These are phyloP conservation scores for Galeopsomyia nigrocyanea DNA, from an alignment of 2,888 invertebrate genomes.

Conservation along the genomic window DNA sequence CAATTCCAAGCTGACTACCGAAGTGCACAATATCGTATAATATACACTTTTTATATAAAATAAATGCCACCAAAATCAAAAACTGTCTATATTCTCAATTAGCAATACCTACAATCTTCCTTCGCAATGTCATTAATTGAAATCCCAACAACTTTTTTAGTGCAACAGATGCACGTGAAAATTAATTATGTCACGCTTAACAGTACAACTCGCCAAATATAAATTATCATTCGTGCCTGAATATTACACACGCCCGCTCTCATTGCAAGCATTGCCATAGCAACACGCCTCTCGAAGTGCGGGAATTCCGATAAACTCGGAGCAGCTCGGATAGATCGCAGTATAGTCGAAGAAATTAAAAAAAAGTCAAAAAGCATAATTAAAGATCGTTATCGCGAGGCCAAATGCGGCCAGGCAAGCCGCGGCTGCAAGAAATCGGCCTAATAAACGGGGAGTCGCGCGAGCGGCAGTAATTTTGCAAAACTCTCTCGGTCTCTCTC, in stretches of 20 bases:
- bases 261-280: neutral
- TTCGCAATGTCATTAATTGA: constrained; percentile 12
- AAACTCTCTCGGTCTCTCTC: constrained; percentile 4
- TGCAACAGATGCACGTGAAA: constrained; percentile 14
- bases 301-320: constrained; percentile 46
- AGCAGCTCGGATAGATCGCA: constrained; percentile 5
- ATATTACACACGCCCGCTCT: neutral
- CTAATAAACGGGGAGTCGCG: constrained; percentile 44
- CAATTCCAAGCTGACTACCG: too few relatives aligned
- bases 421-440: constrained; percentile 40
- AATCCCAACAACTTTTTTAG: constrained; percentile 26
- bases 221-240: constrained; percentile 8
- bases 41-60: too few relatives aligned
- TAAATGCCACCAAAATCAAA: too few relatives aligned
- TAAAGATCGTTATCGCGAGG: constrained; percentile 46
- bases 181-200: constrained; percentile 42
- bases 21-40: too few relatives aligned
- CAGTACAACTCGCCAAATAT: constrained; percentile 20
- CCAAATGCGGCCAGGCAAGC: too few relatives aligned
- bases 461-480: constrained; percentile 35
- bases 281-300: constrained; percentile 3
- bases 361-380: constrained; percentile 44
- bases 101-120: too few relatives aligned
- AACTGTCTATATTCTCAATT: too few relatives aligned
- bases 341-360: constrained; percentile 5